Evolutionary conservation across 2,888 invertebrate species (phyloP), one percentile per base, ranked within the genome.

Genomic region (Brenthis daphne): DNA sequence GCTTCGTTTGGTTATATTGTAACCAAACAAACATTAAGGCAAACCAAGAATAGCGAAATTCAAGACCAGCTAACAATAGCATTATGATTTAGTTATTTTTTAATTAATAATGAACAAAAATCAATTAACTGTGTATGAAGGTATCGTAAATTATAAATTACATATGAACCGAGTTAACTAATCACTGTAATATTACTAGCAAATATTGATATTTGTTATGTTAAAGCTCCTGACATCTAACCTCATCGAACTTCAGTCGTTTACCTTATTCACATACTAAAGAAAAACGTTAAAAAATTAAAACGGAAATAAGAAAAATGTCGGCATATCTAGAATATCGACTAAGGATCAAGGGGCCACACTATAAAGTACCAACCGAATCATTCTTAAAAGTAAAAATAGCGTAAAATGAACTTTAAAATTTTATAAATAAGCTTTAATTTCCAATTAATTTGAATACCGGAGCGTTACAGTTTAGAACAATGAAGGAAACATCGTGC

Each of bases 401-500:
- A 50, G 24, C 14, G 50, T 56, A 67, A 63, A 56, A 37, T 61
- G 3, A 8, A 63, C 61, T 57, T 13, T 67, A 67, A 50, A 43
- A 24, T 29, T 33, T 50, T n/a, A 50, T 2, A 0, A 43, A 43
- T 67, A 67, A 61, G 61, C 48, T 67, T 47, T 37, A 56, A 56
- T 56, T 56, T 29, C 0, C 54, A 48, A 61, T 43, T 61, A 37
- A 57, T 64, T 63, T 54, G 6, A 24, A 50, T 56, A 50, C 13
- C 58, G 66, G 66, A 64, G 64, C 57, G 64, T 66, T 60, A 70
- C 55, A 68, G 53, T 37, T 71, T 64, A 56, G 66, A 68, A 74
- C 75, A 74, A 75, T 74, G 65, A 72, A 72, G 57, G 72, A 73
- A 75, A 73, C 74, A 76, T 79, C 84, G 85, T 86, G 87, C 78